Percentiles rank a stretch among this genome's conserved stretches.
These are phyloP conservation scores for Spea multiplicata DNA, from an alignment of 2,113 vertebrate species.

Conservation along the genomic window DNA sequence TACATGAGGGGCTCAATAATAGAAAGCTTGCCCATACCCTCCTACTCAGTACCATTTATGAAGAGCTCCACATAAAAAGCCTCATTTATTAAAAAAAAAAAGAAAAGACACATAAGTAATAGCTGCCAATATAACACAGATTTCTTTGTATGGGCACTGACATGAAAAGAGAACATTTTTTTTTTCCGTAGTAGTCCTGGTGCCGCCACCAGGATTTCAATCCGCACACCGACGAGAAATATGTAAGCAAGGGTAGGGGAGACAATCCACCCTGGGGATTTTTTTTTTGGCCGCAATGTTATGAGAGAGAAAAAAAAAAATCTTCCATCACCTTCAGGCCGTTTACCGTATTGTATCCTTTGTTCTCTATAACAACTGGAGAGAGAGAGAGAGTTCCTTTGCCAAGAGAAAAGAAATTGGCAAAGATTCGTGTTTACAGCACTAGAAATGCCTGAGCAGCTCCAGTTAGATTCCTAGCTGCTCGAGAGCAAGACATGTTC, in stretches of 20 bases:
- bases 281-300: conserved; percentile 52
- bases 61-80: conserved; percentile 66
- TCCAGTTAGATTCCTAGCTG: conserved; percentile 20
- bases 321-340: conserved; percentile 48
- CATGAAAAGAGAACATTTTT: conserved; percentile 58
- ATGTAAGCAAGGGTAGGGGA: conserved; percentile 45
- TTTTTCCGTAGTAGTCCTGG: conserved; percentile 47
- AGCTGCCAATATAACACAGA: conserved; percentile 67
- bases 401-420: conserved; percentile 42
- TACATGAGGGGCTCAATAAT: conserved; percentile 97
- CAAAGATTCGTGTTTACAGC: conserved; percentile 49
- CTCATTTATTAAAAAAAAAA: conserved; percentile 69
- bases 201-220: conserved; percentile 45
- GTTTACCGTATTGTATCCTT: conserved; percentile 49
- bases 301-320: conserved; percentile 51
- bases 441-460: conserved; percentile 59
- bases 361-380: conserved; percentile 51
- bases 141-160: conserved; percentile 62
- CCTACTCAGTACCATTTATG: conserved; percentile 72
- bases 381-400: conserved; percentile 42
- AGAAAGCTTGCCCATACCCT: conserved; percentile 82
- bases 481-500: conserved; percentile 33
- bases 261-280: conserved; percentile 52
- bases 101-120: conserved; percentile 68
- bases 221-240: conserved; percentile 47